Conservation (phyloP, 2,113 vertebrate species). For the Pan troglodytes region NHGRI_mPanTro3-v2.1_pri NC_072403.2:111127001-111127500, state of each 20-base stretch:
- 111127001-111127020: neutral
- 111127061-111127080: slow-evolving; percentile 6
- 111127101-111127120: neutral
- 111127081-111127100: neutral
- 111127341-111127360: slow-evolving; percentile 71
- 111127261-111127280: slow-evolving; percentile 45
- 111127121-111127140: neutral
- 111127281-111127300: slow-evolving; percentile 42
- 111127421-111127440: slow-evolving; percentile 27
- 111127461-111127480: slow-evolving; percentile 11
- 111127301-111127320: slow-evolving; percentile 72
- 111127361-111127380: slow-evolving; percentile 73
- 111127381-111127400: slow-evolving; percentile 68
- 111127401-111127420: slow-evolving; percentile 16
- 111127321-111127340: slow-evolving; percentile 69
- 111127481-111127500: neutral
- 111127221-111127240: slow-evolving; percentile 11
- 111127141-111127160: neutral
- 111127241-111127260: slow-evolving; percentile 23
- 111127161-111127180: neutral
- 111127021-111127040: neutral
- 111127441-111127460: slow-evolving; percentile 18
- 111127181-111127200: neutral
- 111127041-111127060: neutral
- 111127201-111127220: slow-evolving; percentile 11